Evolutionary conservation across 2,797 vertebrate species (phyloP).

Genomic region (Gila robusta): DNA sequence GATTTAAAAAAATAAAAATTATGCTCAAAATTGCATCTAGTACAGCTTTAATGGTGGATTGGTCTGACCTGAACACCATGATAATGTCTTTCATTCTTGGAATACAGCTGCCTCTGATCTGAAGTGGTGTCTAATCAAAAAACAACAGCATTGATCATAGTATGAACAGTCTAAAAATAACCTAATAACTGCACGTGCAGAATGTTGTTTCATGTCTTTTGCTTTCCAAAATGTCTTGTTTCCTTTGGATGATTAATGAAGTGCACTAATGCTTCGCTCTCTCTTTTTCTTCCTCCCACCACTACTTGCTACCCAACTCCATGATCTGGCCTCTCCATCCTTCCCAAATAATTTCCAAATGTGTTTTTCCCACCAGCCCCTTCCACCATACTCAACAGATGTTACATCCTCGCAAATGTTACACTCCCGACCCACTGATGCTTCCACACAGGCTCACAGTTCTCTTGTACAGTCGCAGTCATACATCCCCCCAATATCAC

Average conservation of each 20-base stretch:
- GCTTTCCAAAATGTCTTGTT: constrained; percentile 62
- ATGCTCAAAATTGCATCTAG: neutral
- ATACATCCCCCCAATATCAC: constrained; percentile 77
- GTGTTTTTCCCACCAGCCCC: constrained; percentile 65
- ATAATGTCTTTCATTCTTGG: constrained; percentile 2
- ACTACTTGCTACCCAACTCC: constrained; percentile 30
- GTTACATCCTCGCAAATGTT: constrained; percentile 69
- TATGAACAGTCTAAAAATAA: constrained; percentile 10
- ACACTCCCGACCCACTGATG: constrained; percentile 52
- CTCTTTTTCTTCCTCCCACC: constrained; percentile 67
- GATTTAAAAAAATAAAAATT: neutral
- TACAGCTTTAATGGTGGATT: neutral
- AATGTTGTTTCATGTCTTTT: constrained; percentile 23
- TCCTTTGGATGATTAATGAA: constrained; percentile 73
- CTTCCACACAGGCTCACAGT: constrained; percentile 66
- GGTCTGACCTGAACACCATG: neutral
- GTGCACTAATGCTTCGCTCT: constrained; percentile 75
- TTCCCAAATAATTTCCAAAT: constrained; percentile 52
- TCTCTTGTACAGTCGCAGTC: constrained; percentile 76
- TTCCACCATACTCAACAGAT: constrained; percentile 79
- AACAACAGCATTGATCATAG: neutral
- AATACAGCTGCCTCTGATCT: neutral
- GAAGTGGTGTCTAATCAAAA: neutral
- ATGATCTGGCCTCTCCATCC: constrained; percentile 29
- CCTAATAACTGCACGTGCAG: constrained; percentile 1